These are phyloP conservation scores for Andrena camellia DNA, from an alignment of 2,888 invertebrate genomes.

Conservation along the genomic window DNA sequence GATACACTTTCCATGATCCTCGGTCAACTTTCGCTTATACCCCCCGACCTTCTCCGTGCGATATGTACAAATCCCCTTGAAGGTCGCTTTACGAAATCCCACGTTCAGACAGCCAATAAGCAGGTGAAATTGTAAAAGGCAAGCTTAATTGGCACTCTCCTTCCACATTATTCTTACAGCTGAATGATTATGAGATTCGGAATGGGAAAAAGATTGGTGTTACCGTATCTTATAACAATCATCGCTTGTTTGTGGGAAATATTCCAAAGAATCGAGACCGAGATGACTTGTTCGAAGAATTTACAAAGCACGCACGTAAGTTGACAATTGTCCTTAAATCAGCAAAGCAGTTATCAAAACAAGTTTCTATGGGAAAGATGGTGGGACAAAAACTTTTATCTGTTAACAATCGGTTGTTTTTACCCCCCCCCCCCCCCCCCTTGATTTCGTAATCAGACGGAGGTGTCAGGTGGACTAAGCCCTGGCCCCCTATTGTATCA, in stretches of 20 bases:
- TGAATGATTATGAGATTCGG: conserved; percentile 99
- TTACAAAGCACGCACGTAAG: conserved; percentile 99
- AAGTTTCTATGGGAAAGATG: conserved; percentile 73
- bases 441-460: conserved; percentile 46
- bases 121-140: conserved; percentile 83
- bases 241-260: conserved; percentile 99
- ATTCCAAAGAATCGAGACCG: conserved; percentile 99
- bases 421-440: too few relatives aligned
- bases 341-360: conserved; percentile 79
- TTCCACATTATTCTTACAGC: conserved; percentile 97
- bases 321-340: conserved; percentile 87
- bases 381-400: conserved; percentile 62
- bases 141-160: conserved; percentile 88
- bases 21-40: conserved; percentile 42
- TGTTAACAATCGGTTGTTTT: conserved; percentile 64
- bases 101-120: conserved; percentile 83
- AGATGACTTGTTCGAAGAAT: conserved; percentile 99
- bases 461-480: conserved; percentile 74
- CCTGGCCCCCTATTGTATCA: conserved; percentile 69
- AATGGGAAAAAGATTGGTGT: conserved; percentile 99
- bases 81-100: conserved; percentile 75
- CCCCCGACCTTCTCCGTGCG: conserved; percentile 40
- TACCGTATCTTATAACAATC: conserved; percentile 99
- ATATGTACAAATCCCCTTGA: conserved; percentile 63
- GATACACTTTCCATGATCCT: conserved; percentile 50